Evolutionary conservation across 2,888 invertebrate genomes (phyloP).

Genomic region (Ametastegia equiseti): DNA sequence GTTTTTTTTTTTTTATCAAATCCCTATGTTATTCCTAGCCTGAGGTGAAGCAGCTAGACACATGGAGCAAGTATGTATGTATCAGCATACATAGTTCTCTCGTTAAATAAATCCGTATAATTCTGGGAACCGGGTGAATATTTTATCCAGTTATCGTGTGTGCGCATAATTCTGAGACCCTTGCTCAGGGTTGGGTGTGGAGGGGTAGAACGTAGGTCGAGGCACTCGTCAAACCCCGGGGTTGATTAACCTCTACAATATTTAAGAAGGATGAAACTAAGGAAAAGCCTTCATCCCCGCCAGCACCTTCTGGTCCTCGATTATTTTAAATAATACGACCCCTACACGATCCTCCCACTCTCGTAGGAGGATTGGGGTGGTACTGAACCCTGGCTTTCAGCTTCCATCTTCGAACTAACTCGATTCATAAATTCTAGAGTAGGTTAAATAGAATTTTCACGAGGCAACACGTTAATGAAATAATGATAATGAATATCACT

Average conservation of each 20-base stretch:
- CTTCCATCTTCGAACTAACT: background rate
- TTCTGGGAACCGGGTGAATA: slow-evolving; percentile 53
- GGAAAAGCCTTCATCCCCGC: slow-evolving; percentile 53
- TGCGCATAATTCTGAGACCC: slow-evolving; percentile 59
- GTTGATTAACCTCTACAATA: slow-evolving; percentile 72
- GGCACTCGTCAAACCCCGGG: slow-evolving; percentile 51
- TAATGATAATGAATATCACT: background rate
- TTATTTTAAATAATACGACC: slow-evolving; percentile 35
- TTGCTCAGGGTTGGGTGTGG: slow-evolving; percentile 15
- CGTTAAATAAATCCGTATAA: slow-evolving; percentile 23
- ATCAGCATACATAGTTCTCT: background rate
- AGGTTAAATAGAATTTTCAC: background rate
- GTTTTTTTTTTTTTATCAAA: too few relatives aligned
- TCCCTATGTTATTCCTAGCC: too few relatives aligned
- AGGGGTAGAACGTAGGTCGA: background rate
- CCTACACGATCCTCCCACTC: background rate
- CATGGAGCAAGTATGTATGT: background rate
- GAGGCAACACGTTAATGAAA: background rate
- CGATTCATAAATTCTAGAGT: slow-evolving; percentile 1
- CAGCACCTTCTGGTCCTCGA: background rate
- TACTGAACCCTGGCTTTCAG: background rate
- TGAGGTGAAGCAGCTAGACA: too few relatives aligned
- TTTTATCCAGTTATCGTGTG: slow-evolving; percentile 57
- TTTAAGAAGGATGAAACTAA: slow-evolving; percentile 63
- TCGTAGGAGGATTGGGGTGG: background rate